Percentiles rank a stretch among this genome's conserved stretches.
phyloP scores from a whole-genome alignment of 1,140 invertebrate species.

The Anadara kagoshimensis region DNA sequence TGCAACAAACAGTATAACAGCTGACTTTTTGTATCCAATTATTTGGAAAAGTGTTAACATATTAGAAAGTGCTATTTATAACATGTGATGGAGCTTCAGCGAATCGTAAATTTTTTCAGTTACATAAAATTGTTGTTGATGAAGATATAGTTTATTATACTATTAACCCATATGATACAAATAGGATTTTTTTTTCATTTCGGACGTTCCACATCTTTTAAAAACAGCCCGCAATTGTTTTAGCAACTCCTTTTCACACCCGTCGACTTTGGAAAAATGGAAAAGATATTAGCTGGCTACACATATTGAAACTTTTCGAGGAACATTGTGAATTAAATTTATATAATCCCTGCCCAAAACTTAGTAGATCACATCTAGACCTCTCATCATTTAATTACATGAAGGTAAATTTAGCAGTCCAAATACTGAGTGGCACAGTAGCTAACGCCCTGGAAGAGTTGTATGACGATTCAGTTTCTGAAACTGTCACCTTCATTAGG shows the following conservation, averaged over 20 bases:
- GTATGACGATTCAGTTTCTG: constrained; percentile 12
- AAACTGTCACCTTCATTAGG: constrained; percentile 45
- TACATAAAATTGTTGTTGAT: constrained; percentile 24
- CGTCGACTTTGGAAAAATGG: constrained; percentile 39
- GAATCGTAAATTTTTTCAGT: constrained; percentile 40
- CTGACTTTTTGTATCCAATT: constrained; percentile 39
- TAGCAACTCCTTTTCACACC: constrained; percentile 42
- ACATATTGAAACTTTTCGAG: constrained; percentile 41
- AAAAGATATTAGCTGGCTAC: constrained; percentile 34
- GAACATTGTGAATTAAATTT: constrained; percentile 36
- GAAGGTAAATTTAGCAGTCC: constrained; percentile 39
- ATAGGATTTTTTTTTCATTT: constrained; percentile 40
- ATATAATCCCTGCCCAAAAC: constrained; percentile 26
- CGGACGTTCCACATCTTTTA: constrained; percentile 48
- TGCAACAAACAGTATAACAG: constrained; percentile 36
- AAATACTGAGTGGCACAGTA: constrained; percentile 37
- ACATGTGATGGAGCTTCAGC: constrained; percentile 46
- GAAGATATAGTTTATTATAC: constrained; percentile 22
- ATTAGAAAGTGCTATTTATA: constrained; percentile 30
- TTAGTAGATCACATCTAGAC: constrained; percentile 26
- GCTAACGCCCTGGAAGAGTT: constrained; percentile 35
- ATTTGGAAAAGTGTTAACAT: constrained; percentile 36
- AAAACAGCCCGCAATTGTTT: constrained; percentile 44
- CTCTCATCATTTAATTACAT: constrained; percentile 16
- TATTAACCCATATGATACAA: constrained; percentile 18